Evolutionary conservation across 2,113 vertebrate species (phyloP).

Genomic region (Nothoprocta perdicaria): DNA sequence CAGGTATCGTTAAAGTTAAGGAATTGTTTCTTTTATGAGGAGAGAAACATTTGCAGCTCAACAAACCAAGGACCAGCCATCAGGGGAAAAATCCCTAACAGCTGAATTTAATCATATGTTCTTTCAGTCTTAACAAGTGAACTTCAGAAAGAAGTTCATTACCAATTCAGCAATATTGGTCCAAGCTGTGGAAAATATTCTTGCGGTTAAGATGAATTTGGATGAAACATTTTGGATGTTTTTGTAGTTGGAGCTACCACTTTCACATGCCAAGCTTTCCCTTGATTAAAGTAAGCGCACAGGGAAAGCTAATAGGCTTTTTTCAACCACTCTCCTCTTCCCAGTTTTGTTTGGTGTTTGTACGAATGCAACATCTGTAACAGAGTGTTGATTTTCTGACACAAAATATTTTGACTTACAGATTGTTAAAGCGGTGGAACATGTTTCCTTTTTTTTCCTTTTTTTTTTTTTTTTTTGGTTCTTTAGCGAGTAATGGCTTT

Average conservation of each 20-base stretch:
- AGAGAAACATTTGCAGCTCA: constrained; percentile 55
- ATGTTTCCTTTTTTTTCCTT: neutral
- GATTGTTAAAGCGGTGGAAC: neutral
- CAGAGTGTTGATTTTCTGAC: neutral
- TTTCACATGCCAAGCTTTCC: neutral
- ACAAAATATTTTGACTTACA: neutral
- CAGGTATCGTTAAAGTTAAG: constrained; percentile 47
- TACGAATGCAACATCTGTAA: neutral
- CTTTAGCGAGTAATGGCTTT: neutral
- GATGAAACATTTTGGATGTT: constrained; percentile 2
- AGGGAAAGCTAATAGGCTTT: neutral
- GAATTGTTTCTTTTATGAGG: constrained; percentile 36
- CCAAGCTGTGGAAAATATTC: constrained; percentile 17
- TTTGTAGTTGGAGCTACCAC: neutral
- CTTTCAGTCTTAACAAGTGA: neutral
- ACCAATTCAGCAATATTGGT: neutral
- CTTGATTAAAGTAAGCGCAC: neutral
- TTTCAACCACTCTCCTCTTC: neutral
- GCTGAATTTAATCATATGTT: constrained; percentile 53
- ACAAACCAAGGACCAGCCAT: constrained; percentile 37
- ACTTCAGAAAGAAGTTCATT: constrained; percentile 13
- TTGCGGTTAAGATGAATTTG: neutral
- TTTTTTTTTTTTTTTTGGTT: neutral
- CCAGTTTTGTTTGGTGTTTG: neutral
- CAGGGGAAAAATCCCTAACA: constrained; percentile 26